A percentile compares a stretch with the other conserved stretches of the same genome.
Conservation (phyloP, 1,140 invertebrate genomes). For the Lycorma delicatula region DNA sequence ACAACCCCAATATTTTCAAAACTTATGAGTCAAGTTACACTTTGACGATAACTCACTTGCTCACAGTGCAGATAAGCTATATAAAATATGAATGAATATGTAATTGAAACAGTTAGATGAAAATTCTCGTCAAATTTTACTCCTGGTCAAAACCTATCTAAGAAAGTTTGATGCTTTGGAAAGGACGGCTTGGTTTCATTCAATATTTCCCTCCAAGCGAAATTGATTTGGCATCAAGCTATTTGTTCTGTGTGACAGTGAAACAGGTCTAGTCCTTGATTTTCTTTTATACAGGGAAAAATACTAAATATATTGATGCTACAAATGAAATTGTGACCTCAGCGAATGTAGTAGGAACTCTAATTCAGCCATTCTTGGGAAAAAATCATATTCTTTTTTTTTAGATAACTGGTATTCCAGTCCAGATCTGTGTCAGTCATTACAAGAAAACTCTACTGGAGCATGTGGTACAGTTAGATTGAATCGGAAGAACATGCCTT, state of each 20-base stretch:
- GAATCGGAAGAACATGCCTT: conserved; percentile 2
- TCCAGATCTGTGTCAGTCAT: neutral
- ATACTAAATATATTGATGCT: too few relatives aligned
- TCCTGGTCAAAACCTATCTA: too few relatives aligned
- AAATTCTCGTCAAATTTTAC: neutral
- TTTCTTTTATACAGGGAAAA: too few relatives aligned
- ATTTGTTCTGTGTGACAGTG: neutral
- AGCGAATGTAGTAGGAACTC: neutral
- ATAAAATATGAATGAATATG: conserved; percentile 18
- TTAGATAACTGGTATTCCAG: too few relatives aligned
- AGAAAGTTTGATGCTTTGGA: neutral
- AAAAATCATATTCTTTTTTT: neutral
- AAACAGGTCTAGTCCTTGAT: neutral
- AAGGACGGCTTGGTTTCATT: neutral
- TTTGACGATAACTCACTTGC: conserved; percentile 15
- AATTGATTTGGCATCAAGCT: too few relatives aligned
- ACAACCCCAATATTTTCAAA: conserved; percentile 22
- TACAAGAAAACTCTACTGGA: neutral
- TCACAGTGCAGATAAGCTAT: conserved; percentile 14
- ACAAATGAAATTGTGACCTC: neutral
- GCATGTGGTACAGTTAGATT: neutral
- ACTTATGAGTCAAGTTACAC: conserved; percentile 18
- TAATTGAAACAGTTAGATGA: conserved; percentile 11
- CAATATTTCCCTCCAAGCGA: neutral
- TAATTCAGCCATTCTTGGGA: neutral